Evolutionary conservation across 2,888 invertebrate species (phyloP).

Genomic region (Esperia sulphurella): DNA sequence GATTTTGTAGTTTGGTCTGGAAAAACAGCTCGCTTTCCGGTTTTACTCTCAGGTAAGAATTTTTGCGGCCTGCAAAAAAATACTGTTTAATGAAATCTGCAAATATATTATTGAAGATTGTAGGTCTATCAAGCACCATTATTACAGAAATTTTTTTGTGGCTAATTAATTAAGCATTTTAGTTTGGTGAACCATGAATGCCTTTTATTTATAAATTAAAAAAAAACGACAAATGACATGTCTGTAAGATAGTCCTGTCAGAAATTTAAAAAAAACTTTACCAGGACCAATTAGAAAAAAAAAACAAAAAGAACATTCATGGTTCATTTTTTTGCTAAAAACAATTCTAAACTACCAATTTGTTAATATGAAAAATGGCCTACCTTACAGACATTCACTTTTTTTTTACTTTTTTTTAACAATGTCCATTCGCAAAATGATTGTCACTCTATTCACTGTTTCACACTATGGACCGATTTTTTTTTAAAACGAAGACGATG

Average conservation of each 20-base stretch:
- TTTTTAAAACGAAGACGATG: slow-evolving; percentile 10
- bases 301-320: slow-evolving; percentile 56
- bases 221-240: slow-evolving; percentile 52
- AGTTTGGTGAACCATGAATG: slow-evolving; percentile 70
- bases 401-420: slow-evolving; percentile 33
- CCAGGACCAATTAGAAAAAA: slow-evolving; percentile 16
- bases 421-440: slow-evolving; percentile 75
- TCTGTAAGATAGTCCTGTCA: slow-evolving; percentile 69
- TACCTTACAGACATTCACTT: slow-evolving; percentile 77
- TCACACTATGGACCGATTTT: slow-evolving; percentile 17
- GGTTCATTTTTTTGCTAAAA: slow-evolving; percentile 45
- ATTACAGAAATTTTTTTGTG: too few species aligned
- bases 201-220: slow-evolving; percentile 17
- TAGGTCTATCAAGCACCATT: not conserved
- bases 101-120: not conserved
- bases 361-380: slow-evolving; percentile 54
- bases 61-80: slow-evolving; percentile 45
- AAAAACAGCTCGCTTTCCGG: slow-evolving; percentile 69
- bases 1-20: slow-evolving; percentile 57
- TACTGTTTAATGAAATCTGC: not conserved
- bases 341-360: slow-evolving; percentile 28
- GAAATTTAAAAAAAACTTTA: slow-evolving; percentile 21
- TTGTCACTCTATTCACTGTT: slow-evolving; percentile 46
- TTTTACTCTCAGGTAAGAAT: slow-evolving; percentile 54
- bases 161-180: not conserved